Conservation (phyloP, 64 coral and sea anemone genomes). For the Acropora tenuis region DNA sequence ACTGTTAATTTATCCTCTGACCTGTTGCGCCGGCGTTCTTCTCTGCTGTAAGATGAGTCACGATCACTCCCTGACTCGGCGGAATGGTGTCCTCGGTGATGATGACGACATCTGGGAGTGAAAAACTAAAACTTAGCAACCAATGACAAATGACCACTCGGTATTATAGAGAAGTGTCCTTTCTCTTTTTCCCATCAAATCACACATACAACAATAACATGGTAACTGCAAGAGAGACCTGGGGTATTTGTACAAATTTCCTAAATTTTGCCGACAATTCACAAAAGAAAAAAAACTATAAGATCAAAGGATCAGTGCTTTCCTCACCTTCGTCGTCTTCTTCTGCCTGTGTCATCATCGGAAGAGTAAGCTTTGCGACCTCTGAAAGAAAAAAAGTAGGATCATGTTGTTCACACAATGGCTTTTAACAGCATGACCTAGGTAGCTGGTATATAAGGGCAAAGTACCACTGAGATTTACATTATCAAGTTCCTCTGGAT, state of each 20-base stretch:
- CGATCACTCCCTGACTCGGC: constrained; percentile 77
- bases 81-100: constrained; percentile 67
- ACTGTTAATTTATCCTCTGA: neutral
- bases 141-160: neutral
- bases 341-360: constrained; percentile 81
- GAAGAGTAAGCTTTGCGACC: constrained; percentile 77
- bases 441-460: no score
- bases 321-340: constrained; percentile 67
- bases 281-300: neutral
- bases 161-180: no score
- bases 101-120: constrained; percentile 59
- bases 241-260: no score
- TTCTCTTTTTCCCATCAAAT: no score
- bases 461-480: no score
- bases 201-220: no score
- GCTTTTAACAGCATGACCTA: no score
- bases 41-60: constrained; percentile 56
- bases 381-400: constrained; percentile 22
- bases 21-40: constrained; percentile 65
- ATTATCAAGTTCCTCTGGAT: no score
- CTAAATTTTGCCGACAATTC: no score
- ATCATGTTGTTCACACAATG: neutral
- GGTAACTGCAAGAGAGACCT: no score
- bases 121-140: neutral
- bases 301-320: neutral